phyloP scores from a whole-genome alignment of 1,140 invertebrate species.

The Nylanderia fulva region DNA sequence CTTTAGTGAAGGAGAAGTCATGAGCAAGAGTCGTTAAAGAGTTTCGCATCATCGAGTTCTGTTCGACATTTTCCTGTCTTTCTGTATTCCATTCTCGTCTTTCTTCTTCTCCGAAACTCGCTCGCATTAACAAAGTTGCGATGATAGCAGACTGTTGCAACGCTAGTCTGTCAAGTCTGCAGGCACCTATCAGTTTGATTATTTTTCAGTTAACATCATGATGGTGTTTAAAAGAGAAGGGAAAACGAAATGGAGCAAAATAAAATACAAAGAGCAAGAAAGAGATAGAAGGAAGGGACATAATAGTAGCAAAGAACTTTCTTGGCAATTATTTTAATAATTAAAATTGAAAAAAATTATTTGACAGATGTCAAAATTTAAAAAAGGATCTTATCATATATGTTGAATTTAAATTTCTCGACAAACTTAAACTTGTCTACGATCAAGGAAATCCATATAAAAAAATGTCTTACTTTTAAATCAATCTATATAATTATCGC shows the following conservation, averaged over 20 bases:
- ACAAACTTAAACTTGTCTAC: not conserved
- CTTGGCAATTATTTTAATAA: slow-evolving; percentile 11
- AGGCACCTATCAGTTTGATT: slow-evolving; percentile 48
- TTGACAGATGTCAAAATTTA: not conserved
- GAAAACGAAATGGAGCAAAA: not conserved
- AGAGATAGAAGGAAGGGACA: not conserved
- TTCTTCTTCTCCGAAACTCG: slow-evolving; percentile 35
- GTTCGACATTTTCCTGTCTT: slow-evolving; percentile 23
- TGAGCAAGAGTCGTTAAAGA: slow-evolving; percentile 67
- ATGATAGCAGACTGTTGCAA: slow-evolving; percentile 16
- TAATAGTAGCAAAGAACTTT: slow-evolving; percentile 1
- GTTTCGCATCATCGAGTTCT: slow-evolving; percentile 58
- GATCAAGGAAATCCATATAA: not conserved
- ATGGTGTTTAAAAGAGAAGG: slow-evolving; percentile 19
- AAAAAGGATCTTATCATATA: not conserved
- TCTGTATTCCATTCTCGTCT: not conserved
- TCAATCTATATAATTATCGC: not conserved
- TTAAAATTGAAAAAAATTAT: not conserved
- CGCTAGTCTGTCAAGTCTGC: slow-evolving; percentile 37
- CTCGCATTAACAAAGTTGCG: slow-evolving; percentile 59
- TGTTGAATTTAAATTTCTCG: not conserved
- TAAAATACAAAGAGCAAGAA: not conserved
- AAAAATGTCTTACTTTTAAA: no score
- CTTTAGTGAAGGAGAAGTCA: slow-evolving; percentile 34
- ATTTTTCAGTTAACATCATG: slow-evolving; percentile 45